Conservation (phyloP, 2,797 vertebrate species). For the Manis crassicaudata region DNA sequence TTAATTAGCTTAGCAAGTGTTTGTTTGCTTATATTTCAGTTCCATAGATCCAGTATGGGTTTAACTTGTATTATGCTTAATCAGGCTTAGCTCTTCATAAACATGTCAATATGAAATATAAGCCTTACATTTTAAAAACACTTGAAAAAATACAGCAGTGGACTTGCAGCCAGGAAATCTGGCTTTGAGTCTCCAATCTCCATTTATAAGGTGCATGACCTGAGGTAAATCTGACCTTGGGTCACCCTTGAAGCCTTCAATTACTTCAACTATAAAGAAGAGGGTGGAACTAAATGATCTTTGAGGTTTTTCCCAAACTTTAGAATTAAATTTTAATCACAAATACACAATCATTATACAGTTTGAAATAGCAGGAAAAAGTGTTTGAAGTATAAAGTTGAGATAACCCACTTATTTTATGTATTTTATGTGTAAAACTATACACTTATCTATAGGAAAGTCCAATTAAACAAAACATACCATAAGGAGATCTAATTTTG, state of each 20-base stretch:
- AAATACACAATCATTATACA: constrained; percentile 17
- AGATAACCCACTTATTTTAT: constrained; percentile 45
- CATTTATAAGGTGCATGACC: background rate
- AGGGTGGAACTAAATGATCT: background rate
- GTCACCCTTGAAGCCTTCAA: constrained; percentile 7
- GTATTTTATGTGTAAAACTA: constrained; percentile 52
- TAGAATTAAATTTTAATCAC: constrained; percentile 54
- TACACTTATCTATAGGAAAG: background rate
- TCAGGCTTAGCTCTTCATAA: constrained; percentile 72
- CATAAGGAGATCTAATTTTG: background rate
- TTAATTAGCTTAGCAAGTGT: constrained; percentile 51
- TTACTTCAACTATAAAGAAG: constrained; percentile 27
- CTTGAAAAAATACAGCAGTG: constrained; percentile 51
- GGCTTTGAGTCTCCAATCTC: background rate
- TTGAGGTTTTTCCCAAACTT: constrained; percentile 34
- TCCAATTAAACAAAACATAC: background rate
- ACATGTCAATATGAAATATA: constrained; percentile 73
- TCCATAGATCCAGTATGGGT: constrained; percentile 39
- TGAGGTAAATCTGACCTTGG: background rate
- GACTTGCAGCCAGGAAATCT: constrained; percentile 7
- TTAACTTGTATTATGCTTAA: constrained; percentile 56
- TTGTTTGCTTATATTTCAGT: constrained; percentile 64
- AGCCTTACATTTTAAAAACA: constrained; percentile 60
- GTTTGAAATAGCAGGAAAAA: background rate
- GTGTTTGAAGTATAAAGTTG: constrained; percentile 38